Evolutionary conservation across 2,113 vertebrate genomes (phyloP).

Genomic region (Myrmecophaga tridactyla): DNA sequence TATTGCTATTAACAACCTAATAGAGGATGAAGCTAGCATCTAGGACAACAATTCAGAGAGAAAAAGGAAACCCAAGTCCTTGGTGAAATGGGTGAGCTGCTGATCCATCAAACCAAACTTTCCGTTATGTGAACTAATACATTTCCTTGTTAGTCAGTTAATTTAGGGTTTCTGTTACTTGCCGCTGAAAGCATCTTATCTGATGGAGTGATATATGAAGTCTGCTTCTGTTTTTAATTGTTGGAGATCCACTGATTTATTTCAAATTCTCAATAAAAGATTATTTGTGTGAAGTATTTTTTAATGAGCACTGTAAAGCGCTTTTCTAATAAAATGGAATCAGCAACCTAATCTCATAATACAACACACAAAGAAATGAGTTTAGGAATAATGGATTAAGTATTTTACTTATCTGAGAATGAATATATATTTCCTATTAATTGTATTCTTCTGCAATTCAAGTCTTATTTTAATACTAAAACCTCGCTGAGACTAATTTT

Average conservation of each 20-base stretch:
- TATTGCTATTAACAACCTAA: not conserved
- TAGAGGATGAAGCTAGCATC: not conserved
- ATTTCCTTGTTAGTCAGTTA: constrained; percentile 18
- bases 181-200: constrained; percentile 58
- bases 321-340: constrained; percentile 72
- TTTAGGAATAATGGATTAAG: constrained; percentile 65
- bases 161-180: constrained; percentile 62
- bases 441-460: constrained; percentile 38
- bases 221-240: constrained; percentile 70
- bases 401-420: constrained; percentile 56
- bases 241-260: constrained; percentile 61
- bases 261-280: constrained; percentile 66
- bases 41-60: not conserved
- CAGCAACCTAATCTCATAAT: constrained; percentile 62
- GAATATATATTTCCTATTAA: constrained; percentile 51
- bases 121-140: constrained; percentile 33
- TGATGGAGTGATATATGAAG: constrained; percentile 53
- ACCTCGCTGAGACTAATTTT: constrained; percentile 47
- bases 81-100: not conserved
- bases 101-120: constrained; percentile 14
- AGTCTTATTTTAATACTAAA: constrained; percentile 51
- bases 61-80: not conserved
- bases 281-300: constrained; percentile 67
- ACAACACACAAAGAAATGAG: constrained; percentile 57
- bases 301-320: constrained; percentile 53